Conservation (phyloP, 64 coral and sea anemone species). For the Pocillopora verrucosa region DNA sequence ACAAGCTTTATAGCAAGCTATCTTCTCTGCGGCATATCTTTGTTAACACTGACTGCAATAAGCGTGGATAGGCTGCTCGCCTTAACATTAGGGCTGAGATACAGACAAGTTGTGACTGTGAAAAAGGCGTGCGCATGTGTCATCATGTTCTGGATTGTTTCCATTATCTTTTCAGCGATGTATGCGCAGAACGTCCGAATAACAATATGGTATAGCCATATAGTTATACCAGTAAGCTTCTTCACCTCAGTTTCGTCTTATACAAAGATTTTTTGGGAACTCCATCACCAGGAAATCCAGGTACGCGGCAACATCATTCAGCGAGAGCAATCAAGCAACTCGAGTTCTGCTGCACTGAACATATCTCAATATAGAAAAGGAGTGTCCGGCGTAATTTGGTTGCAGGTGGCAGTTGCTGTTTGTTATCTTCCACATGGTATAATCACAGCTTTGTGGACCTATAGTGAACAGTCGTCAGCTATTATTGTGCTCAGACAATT, state of each 20-base stretch:
- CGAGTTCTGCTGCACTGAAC: not conserved
- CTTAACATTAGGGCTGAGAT: not conserved
- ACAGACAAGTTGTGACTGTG: conserved; percentile 8
- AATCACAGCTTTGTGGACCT: not conserved
- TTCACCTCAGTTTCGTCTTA: not conserved
- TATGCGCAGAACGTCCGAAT: not conserved
- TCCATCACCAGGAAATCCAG: not conserved
- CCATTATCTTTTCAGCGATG: not conserved
- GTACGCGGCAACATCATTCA: not conserved
- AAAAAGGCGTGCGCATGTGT: not conserved
- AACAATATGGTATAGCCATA: not conserved
- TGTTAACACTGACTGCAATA: not conserved
- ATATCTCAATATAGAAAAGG: not conserved
- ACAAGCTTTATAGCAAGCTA: not conserved
- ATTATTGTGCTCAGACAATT: not conserved
- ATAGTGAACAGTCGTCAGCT: not conserved
- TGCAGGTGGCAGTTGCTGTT: not conserved
- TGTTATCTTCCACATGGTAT: not conserved
- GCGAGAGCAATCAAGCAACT: too few species aligned
- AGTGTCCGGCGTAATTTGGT: not conserved
- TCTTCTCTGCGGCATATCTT: conserved; percentile 4
- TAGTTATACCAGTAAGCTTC: not conserved
- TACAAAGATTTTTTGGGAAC: not conserved
- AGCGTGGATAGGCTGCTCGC: conserved; percentile 22
- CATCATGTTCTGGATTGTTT: not conserved